Evolutionary conservation across 2,113 vertebrate species (phyloP).

Genomic region (Laticauda laticaudata): DNA sequence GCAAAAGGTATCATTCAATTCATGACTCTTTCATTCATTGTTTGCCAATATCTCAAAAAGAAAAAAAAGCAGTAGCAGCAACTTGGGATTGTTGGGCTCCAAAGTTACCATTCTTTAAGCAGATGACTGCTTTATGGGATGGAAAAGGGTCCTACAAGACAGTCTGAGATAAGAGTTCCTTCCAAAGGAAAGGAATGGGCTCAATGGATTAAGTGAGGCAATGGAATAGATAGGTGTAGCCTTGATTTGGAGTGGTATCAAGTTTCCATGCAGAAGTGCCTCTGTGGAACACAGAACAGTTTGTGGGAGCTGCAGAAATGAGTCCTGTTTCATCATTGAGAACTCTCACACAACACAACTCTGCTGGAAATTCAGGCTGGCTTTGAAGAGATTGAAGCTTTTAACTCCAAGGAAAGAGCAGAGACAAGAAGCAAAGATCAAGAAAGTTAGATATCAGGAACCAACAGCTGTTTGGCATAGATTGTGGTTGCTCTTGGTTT

Average conservation of each 20-base stretch:
- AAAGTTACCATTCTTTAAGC: background rate
- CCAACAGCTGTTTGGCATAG: conserved; percentile 92
- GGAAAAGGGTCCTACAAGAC: background rate
- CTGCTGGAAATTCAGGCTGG: background rate
- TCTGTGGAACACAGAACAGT: background rate
- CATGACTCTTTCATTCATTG: background rate
- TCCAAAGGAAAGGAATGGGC: background rate
- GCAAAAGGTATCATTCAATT: background rate
- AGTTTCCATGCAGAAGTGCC: background rate
- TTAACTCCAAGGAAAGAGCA: conserved; percentile 22
- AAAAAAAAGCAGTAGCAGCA: background rate
- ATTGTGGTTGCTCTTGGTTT: conserved; percentile 83
- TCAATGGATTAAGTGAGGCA: background rate
- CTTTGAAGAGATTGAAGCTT: background rate
- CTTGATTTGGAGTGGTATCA: background rate
- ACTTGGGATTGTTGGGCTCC: background rate
- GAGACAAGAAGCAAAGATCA: conserved; percentile 49
- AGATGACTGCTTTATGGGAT: background rate
- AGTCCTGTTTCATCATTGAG: background rate
- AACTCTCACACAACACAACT: background rate
- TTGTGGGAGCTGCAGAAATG: background rate
- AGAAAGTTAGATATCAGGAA: conserved; percentile 63
- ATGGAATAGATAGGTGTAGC: background rate
- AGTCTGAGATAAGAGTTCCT: background rate
- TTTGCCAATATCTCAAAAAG: background rate